Base-by-base conservation (phyloP, 2,113 vertebrate species). In the Pithys albifrons region DNA sequence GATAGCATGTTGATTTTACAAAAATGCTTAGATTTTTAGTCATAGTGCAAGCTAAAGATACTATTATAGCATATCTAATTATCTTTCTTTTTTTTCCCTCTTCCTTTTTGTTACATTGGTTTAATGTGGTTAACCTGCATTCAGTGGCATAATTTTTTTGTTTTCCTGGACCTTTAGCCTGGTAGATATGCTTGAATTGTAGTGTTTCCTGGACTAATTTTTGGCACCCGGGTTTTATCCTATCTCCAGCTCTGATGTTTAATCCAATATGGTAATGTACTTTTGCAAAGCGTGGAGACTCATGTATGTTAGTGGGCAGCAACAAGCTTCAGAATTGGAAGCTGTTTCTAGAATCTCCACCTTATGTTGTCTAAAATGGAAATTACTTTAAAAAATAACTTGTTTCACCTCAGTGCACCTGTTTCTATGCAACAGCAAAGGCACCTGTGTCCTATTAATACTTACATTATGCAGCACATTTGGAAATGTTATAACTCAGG, bases 361-460 rank as follows among this genome's bases (percentile, higher is more conserved):
- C 45, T 77, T 72, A 57, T 14, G 65, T 74, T 92, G 58, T 89
- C 51, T 95, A 85, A 95, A 95, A 76, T 70, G 82, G 61, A 91
- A 91, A 88, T 92, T 62, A 69, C 82, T 92, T 95, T 91, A 95
- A 85, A 95, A 96, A 96, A 89, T 81, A 95, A 83, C 76, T 92
- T 31, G 19, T 61, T 65, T 91, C 3, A 12, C 66, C 82, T 97
- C 41, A 69, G 57, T 95, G 35, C 58, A 84, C 82, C 84, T 82
- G 85, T 94, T 93, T 54, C 93, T 76, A 58, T 86, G 91, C 69
- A 93, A 88, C 82, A 96, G 79, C 77, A 86, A 93, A 96, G 89
- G 62, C 45, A 92, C 69, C 73, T 93, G 51, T 46, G 87, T 96
- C 55, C 92, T 97, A 93, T 95, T 97, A 96, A 95, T 95, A 92